Evolutionary conservation across 2,888 invertebrate species (phyloP), one percentile per base, ranked within the genome.

Genomic region (Drosophila histrio): DNA sequence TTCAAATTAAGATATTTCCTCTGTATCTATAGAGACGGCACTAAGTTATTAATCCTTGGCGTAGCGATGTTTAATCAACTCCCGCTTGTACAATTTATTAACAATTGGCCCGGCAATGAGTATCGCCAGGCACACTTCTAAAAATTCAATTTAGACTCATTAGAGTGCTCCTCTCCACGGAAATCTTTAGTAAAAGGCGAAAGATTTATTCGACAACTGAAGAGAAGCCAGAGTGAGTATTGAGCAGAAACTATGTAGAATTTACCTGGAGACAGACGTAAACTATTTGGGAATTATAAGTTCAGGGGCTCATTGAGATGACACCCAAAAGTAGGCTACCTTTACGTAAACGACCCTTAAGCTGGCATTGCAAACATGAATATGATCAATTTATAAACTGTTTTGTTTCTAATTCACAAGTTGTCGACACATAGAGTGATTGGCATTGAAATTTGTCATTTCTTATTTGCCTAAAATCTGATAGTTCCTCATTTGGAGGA

Each of bases 151-250:
- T 90, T 89, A 94, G 93, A 94, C 94, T 94, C 94, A 94, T 94
- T 93, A 93, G 93, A 93, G 93, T 94, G 94, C 93, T 93, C 94
- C 94, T 93, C 94, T 94, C 94, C 94, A 94, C 94, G 94, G 94
- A 94, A 94, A 94, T 94, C 94, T 94, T 94, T 94, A 94, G 94
- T 94, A 94, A 94, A 94, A 94, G 94, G 94, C 94, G 94, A 94
- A 94, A 94, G 94, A 94, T 94, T 94, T 94, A 93, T 94, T 89
- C 94, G 94, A 87, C 93, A 62, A 91, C 91, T 94, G 94, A 93
- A 93, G 93, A 93, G 93, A 94, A 93, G 92, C 93, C 93, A 93
- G 93, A 94, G 94, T 92, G 28, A 69, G 3, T 13, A 8, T 11
- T 0, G 1, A 17, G 0, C 21, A 3, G 0, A 1, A n/a, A 21